Conservation (phyloP, 2,113 vertebrate genomes). For the Hypanus sabinus region DNA sequence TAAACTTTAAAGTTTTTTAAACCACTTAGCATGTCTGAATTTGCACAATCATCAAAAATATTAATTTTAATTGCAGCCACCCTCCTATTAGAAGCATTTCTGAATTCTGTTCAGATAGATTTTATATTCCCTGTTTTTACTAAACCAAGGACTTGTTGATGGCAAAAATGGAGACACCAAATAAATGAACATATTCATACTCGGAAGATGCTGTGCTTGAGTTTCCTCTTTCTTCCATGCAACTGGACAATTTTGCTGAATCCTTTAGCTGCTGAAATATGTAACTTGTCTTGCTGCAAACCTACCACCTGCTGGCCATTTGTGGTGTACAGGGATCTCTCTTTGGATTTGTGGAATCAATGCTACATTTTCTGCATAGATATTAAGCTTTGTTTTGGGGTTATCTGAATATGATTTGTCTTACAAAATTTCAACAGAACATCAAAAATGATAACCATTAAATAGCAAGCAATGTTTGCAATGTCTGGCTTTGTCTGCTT, state of each 20-base stretch:
- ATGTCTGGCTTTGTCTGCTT: neutral
- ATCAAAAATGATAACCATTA: neutral
- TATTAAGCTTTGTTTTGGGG: neutral
- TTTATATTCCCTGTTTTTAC: neutral
- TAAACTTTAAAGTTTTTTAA: neutral
- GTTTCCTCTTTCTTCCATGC: neutral
- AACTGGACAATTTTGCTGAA: neutral
- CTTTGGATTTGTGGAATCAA: neutral
- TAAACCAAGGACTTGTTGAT: neutral
- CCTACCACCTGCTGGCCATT: slow-evolving; percentile 30
- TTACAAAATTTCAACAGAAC: neutral
- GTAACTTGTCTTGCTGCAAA: slow-evolving; percentile 18
- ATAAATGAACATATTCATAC: neutral
- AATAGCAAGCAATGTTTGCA: neutral
- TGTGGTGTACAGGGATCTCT: neutral
- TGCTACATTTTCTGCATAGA: neutral
- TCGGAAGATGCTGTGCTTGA: neutral
- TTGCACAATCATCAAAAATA: neutral
- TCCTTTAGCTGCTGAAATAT: neutral
- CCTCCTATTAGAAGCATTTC: neutral
- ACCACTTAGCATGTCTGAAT: neutral
- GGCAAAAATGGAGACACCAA: neutral
- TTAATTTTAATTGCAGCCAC: neutral
- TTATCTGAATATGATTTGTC: neutral
- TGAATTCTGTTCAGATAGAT: neutral